Conservation (phyloP, 1,140 invertebrate species). For the Stenopsyche tienmushanensis region DNA sequence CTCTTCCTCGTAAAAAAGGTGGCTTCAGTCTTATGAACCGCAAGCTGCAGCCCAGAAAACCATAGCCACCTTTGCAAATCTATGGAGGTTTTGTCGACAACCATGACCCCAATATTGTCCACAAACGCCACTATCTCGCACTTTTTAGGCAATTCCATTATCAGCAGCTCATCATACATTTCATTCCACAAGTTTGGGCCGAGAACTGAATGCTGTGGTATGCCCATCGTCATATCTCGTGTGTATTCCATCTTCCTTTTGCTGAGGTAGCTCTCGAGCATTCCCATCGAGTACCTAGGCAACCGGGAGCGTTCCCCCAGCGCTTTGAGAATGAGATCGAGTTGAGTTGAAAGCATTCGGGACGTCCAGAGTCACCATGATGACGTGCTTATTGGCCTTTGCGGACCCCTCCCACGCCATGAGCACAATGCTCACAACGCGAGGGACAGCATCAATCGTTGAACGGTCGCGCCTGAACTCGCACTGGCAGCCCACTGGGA, state of each 20-base stretch:
- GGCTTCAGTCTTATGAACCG: no score
- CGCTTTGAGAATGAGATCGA: background rate
- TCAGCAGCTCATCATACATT: slow-evolving; percentile 43
- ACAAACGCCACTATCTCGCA: background rate
- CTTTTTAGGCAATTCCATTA: slow-evolving; percentile 35
- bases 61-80: background rate
- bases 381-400: background rate
- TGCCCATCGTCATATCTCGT: slow-evolving; percentile 8
- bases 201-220: slow-evolving; percentile 44
- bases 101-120: background rate
- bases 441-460: slow-evolving; percentile 40
- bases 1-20: no score
- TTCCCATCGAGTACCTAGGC: background rate
- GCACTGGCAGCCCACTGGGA: no score
- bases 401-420: background rate
- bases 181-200: slow-evolving; percentile 45
- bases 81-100: background rate
- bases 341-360: background rate
- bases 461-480: slow-evolving; percentile 41
- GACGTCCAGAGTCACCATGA: no score
- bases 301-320: background rate
- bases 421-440: no score
- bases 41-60: no score
- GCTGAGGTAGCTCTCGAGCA: background rate
- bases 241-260: background rate